These are phyloP conservation scores for Lycorma delicatula DNA, from an alignment of 1,140 invertebrate genomes.

Conservation along the genomic window DNA sequence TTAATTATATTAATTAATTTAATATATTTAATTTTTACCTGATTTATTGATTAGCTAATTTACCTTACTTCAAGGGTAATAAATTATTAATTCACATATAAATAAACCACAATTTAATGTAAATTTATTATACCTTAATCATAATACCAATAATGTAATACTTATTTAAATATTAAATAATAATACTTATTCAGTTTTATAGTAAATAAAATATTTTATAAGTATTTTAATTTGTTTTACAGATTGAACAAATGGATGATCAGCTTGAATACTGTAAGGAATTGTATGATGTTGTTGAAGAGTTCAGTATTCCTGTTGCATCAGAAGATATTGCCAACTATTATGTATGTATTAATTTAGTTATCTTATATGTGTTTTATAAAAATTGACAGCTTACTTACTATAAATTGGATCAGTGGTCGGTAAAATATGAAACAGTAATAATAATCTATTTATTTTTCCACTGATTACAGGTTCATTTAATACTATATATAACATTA, in stretches of 20 bases:
- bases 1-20: no score
- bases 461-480: neutral
- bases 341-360: constrained; percentile 20
- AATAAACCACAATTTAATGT: neutral
- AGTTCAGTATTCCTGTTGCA: constrained; percentile 54
- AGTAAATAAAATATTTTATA: no score
- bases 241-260: constrained; percentile 52
- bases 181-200: constrained; percentile 8
- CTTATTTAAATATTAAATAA: neutral
- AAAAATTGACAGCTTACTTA: no score
- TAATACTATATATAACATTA: neutral
- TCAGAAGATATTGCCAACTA: constrained; percentile 44
- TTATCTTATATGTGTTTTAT: neutral
- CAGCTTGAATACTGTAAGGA: constrained; percentile 60
- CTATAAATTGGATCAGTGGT: no score
- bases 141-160: neutral
- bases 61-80: no score
- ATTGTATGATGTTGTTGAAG: constrained; percentile 60
- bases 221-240: no score
- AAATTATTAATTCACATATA: no score
- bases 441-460: neutral
- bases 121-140: neutral
- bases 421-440: no score
- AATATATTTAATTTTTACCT: no score
- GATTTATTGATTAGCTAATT: no score